phyloP scores from a whole-genome alignment of 2,797 vertebrate genomes.

The Sebastes diaconus region DNA sequence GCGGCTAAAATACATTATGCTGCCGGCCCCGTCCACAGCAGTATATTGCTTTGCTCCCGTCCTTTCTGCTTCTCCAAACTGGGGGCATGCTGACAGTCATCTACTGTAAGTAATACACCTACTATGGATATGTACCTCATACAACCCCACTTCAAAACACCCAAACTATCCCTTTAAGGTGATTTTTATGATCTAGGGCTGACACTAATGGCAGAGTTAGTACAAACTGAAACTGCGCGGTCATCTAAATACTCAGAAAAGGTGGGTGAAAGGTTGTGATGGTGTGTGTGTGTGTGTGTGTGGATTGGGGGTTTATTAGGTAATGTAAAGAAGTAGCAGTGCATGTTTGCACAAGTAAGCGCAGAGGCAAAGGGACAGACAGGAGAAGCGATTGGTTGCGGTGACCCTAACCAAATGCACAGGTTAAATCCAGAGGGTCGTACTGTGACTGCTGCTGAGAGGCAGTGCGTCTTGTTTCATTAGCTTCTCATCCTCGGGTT shows the following conservation, averaged over 20 bases:
- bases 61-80: too few relatives aligned
- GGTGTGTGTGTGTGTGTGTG: not conserved
- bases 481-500: constrained; percentile 60
- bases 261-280: constrained; percentile 19
- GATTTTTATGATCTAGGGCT: not conserved
- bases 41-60: too few relatives aligned
- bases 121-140: too few relatives aligned
- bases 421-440: constrained; percentile 47
- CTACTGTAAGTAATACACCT: too few relatives aligned
- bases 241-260: constrained; percentile 14
- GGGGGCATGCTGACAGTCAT: too few relatives aligned
- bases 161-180: not conserved
- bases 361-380: not conserved
- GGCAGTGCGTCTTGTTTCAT: constrained; percentile 55
- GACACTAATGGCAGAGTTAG: not conserved
- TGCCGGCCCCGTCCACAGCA: too few relatives aligned
- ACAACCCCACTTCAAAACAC: too few relatives aligned
- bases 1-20: too few relatives aligned
- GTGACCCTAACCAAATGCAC: constrained; percentile 33
- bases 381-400: not conserved
- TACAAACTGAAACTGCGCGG: not conserved
- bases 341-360: not conserved
- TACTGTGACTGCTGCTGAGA: constrained; percentile 35
- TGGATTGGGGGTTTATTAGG: not conserved
- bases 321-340: not conserved